A percentile compares a stretch with the other conserved stretches of the same genome.
phyloP scores from a whole-genome alignment of 2,797 vertebrate species.

The Kryptolebias ocellatus region DNA sequence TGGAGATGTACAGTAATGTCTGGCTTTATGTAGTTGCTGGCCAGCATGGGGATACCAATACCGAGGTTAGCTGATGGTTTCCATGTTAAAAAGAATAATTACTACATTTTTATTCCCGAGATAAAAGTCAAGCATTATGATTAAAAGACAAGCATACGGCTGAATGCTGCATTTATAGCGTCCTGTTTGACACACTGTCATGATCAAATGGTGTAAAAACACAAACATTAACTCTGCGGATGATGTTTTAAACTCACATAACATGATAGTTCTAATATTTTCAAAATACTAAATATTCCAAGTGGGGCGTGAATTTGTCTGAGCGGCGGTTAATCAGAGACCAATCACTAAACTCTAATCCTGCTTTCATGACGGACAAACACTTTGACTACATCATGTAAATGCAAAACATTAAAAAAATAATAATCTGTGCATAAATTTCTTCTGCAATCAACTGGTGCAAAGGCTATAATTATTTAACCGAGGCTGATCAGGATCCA shows the following conservation, averaged over 20 bases:
- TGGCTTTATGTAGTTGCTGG: constrained; percentile 96
- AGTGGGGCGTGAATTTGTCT: background rate
- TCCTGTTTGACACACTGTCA: background rate
- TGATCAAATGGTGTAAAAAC: background rate
- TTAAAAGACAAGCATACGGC: background rate
- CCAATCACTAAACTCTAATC: background rate
- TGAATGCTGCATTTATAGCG: too few species aligned
- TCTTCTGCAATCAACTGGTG: constrained; percentile 19
- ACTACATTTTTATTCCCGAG: constrained; percentile 2
- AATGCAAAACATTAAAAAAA: constrained; percentile 7
- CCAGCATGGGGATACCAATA: constrained; percentile 96
- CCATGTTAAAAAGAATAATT: constrained; percentile 60
- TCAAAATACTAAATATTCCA: constrained; percentile 5
- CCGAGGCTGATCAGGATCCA: background rate
- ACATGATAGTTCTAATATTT: constrained; percentile 1
- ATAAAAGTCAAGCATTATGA: background rate
- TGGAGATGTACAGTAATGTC: constrained; percentile 96
- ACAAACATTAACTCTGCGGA: background rate
- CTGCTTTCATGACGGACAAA: background rate
- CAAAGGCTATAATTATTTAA: constrained; percentile 27
- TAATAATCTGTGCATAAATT: constrained; percentile 18
- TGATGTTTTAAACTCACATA: background rate
- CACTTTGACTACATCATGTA: background rate
- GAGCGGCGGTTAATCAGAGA: constrained; percentile 20
- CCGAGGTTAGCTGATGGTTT: constrained; percentile 90